phyloP scores from a whole-genome alignment of 2,888 invertebrate species.

The Heteromyza rotundicornis region DNA sequence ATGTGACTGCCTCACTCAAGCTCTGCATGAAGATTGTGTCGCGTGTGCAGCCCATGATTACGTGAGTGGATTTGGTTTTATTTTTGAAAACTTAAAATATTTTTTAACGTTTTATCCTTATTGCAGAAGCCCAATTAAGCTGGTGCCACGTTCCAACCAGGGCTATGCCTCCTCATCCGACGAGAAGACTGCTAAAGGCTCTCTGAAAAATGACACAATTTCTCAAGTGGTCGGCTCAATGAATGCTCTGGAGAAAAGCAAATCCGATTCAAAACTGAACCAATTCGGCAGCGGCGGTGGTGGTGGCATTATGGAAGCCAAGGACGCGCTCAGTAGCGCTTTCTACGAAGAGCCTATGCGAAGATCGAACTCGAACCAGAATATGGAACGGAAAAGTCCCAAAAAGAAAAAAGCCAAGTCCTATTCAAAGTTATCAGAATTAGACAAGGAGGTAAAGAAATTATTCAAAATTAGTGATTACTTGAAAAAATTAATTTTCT shows the following conservation, averaged over 20 bases:
- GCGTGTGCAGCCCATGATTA: conserved; percentile 73
- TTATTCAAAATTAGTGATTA: too few species aligned
- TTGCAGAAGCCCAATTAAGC: conserved; percentile 58
- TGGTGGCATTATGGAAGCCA: conserved; percentile 25
- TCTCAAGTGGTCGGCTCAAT: conserved; percentile 33
- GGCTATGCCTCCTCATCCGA: conserved; percentile 31
- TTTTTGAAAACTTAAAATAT: background rate
- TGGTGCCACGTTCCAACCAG: conserved; percentile 35
- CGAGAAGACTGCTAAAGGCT: conserved; percentile 28
- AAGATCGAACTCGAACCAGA: conserved; percentile 67
- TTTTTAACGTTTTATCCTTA: background rate
- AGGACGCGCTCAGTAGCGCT: conserved; percentile 31
- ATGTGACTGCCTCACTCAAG: conserved; percentile 71
- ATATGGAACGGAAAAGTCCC: conserved; percentile 62
- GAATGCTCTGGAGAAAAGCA: conserved; percentile 68
- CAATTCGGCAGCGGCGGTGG: conserved; percentile 58
- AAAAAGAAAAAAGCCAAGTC: conserved; percentile 68
- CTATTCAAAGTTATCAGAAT: conserved; percentile 66
- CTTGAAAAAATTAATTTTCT: background rate
- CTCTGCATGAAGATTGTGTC: conserved; percentile 77
- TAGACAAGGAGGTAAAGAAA: conserved; percentile 65
- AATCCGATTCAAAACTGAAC: conserved; percentile 71
- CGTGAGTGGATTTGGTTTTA: conserved; percentile 45
- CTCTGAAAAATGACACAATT: conserved; percentile 29
- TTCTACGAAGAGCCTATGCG: conserved; percentile 62